Evolutionary conservation across 2,888 invertebrate genomes (phyloP).

Genomic region (Coleophora deauratella): DNA sequence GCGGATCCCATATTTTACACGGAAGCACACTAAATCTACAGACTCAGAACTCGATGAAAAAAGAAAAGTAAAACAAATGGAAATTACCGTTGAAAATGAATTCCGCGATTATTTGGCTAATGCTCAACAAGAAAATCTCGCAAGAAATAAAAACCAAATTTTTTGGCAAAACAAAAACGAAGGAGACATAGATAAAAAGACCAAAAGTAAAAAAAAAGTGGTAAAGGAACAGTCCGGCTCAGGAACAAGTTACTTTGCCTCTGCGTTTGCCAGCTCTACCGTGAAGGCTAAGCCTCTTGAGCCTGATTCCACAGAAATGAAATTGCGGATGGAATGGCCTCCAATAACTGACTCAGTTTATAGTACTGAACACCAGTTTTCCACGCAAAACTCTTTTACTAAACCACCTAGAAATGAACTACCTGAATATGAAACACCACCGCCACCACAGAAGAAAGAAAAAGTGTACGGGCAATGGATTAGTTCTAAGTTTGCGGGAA

Average conservation of each 20-base stretch:
- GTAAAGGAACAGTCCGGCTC: constrained; percentile 16
- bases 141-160: constrained; percentile 22
- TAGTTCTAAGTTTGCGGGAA: constrained; percentile 50
- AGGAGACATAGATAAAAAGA: constrained; percentile 23
- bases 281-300: constrained; percentile 10
- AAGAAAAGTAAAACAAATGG: constrained; percentile 13
- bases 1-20: no score
- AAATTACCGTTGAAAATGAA: constrained; percentile 27
- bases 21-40: constrained; percentile 7
- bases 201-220: constrained; percentile 20
- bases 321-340: constrained; percentile 16
- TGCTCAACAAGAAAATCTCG: constrained; percentile 14
- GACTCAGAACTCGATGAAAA: constrained; percentile 30
- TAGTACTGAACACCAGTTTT: constrained; percentile 18
- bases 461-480: constrained; percentile 57
- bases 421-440: constrained; percentile 42
- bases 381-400: constrained; percentile 3
- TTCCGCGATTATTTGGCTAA: constrained; percentile 24
- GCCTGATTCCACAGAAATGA: constrained; percentile 20
- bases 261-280: constrained; percentile 45
- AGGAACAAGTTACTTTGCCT: constrained; percentile 23
- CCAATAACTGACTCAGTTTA: constrained; percentile 17
- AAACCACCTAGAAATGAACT: constrained; percentile 21
- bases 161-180: constrained; percentile 38
- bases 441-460: constrained; percentile 30